Evolutionary conservation across 2,797 vertebrate species (phyloP).

Genomic region (Notolabrus celidotus): DNA sequence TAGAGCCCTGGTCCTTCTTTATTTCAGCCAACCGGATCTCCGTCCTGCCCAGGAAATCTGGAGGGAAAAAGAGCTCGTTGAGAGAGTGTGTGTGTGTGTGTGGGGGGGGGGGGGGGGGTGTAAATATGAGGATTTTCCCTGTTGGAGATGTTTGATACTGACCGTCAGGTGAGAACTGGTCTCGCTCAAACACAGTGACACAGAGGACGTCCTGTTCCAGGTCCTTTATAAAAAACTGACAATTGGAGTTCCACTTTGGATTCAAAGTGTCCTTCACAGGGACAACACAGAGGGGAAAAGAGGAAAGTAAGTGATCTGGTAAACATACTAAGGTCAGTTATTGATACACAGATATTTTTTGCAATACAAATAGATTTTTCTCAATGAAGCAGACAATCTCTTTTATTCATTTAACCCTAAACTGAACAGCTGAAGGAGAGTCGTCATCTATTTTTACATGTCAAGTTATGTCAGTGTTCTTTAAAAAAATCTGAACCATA

Average conservation of each 20-base stretch:
- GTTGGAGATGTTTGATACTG: slow-evolving; percentile 18
- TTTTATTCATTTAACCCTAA: too few species aligned
- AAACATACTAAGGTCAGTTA: too few species aligned
- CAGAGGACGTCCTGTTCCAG: slow-evolving; percentile 98
- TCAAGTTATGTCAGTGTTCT: too few species aligned
- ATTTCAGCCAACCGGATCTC: slow-evolving; percentile 98
- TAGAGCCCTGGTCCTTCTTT: slow-evolving; percentile 98
- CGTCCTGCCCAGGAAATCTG: slow-evolving; percentile 97
- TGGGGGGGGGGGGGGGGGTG: too few species aligned
- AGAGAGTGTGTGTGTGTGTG: neutral
- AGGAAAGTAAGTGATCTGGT: neutral
- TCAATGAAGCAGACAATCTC: too few species aligned
- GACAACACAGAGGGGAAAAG: neutral
- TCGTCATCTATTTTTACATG: too few species aligned
- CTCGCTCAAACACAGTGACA: slow-evolving; percentile 97
- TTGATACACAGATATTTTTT: neutral
- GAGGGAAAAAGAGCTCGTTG: neutral
- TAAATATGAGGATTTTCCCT: neutral
- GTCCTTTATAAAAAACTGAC: slow-evolving; percentile 99
- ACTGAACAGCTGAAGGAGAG: too few species aligned
- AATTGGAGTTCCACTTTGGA: slow-evolving; percentile 99
- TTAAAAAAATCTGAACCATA: too few species aligned
- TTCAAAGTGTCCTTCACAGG: slow-evolving; percentile 92
- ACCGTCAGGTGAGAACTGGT: slow-evolving; percentile 99
- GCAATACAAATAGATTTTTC: neutral